Percentiles rank a stretch among this genome's conserved stretches.
phyloP scores from a whole-genome alignment of 2,888 invertebrate genomes.

The Pachycephus smyrnensis region DNA sequence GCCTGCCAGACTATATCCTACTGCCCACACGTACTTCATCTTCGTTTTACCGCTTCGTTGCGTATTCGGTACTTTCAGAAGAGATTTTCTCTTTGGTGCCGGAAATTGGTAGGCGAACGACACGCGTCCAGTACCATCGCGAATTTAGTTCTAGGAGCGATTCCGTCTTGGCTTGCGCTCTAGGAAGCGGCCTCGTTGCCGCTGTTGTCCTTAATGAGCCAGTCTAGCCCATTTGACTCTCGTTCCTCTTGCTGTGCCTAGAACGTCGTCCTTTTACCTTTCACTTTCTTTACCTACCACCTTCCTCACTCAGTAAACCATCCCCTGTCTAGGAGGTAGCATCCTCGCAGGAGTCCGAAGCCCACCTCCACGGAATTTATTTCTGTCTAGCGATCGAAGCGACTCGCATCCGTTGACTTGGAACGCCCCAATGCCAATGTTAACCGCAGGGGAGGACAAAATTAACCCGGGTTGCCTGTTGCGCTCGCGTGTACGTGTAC shows the following conservation, averaged over 20 bases:
- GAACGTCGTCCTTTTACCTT: constrained; percentile 16
- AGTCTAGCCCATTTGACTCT: constrained; percentile 46
- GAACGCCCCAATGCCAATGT: constrained; percentile 51
- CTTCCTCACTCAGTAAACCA: background rate
- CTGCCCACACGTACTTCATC: background rate
- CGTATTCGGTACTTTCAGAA: background rate
- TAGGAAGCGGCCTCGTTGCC: constrained; percentile 51
- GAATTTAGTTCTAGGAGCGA: constrained; percentile 1
- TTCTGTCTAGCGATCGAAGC: constrained; percentile 14
- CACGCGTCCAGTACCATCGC: background rate
- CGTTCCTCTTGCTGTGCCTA: constrained; percentile 17
- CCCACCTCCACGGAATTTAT: constrained; percentile 14
- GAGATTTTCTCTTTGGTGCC: background rate
- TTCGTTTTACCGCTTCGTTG: background rate
- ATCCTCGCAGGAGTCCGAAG: background rate
- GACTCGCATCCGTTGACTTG: constrained; percentile 27
- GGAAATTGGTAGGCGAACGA: background rate
- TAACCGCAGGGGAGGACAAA: constrained; percentile 43
- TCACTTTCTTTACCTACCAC: constrained; percentile 2
- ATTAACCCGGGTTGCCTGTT: constrained; percentile 42
- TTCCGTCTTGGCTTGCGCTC: constrained; percentile 51
- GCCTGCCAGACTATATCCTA: background rate
- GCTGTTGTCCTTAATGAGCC: constrained; percentile 63
- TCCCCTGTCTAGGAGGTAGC: background rate
- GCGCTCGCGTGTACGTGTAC: constrained; percentile 17